Conservation (phyloP, 2,888 invertebrate genomes). For the Strigamia maritima region DNA sequence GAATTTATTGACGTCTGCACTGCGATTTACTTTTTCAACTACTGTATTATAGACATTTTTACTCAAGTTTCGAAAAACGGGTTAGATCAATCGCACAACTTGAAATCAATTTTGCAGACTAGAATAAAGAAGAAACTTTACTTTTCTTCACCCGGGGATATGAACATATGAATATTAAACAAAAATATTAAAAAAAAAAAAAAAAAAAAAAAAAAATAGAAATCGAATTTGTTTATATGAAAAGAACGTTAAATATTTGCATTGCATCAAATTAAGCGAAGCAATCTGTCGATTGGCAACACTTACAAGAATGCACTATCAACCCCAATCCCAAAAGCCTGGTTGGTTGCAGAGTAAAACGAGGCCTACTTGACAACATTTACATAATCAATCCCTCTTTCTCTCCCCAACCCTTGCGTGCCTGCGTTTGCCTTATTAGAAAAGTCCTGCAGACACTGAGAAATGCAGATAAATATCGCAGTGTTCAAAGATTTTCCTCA, state of each 20-base stretch:
- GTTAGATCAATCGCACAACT: too few species aligned
- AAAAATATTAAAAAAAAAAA: too few species aligned
- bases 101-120: too few species aligned
- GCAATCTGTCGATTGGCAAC: conserved; percentile 4
- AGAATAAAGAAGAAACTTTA: too few species aligned
- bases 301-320: neutral
- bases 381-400: neutral
- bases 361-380: neutral
- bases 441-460: neutral
- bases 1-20: too few species aligned
- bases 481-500: neutral
- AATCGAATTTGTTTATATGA: neutral
- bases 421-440: neutral
- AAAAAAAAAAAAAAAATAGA: too few species aligned
- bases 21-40: too few species aligned
- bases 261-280: neutral
- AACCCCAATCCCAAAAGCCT: neutral
- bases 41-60: too few species aligned
- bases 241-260: neutral
- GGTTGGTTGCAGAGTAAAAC: neutral
- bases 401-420: neutral
- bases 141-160: too few species aligned
- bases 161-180: too few species aligned
- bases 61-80: too few species aligned
- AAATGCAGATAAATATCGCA: neutral